Percentiles rank a stretch among this genome's conserved stretches.
Conservation (phyloP, 2,113 vertebrate species). For the Melanerpes formicivorus region DNA sequence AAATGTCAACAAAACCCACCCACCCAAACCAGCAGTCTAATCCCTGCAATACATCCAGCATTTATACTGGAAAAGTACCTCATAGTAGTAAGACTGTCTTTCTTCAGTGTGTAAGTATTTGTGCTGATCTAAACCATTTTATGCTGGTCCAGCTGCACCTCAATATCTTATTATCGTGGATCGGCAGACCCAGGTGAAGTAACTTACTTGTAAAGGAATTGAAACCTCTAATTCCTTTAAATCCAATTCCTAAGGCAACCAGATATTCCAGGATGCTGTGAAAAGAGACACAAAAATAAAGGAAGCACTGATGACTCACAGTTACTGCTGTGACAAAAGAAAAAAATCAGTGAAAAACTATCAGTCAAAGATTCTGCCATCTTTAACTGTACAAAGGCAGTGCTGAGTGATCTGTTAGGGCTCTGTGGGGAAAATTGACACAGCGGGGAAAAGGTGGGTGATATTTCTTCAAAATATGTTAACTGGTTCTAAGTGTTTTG, state of each 20-base stretch:
- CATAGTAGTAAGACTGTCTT: not conserved
- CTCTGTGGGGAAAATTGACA: not conserved
- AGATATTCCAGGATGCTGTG: not conserved
- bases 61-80: not conserved
- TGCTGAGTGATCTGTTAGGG: not conserved
- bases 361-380: not conserved
- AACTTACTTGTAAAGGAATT: not conserved
- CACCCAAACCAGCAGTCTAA: not conserved
- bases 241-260: not conserved
- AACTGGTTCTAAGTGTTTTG: not conserved
- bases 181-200: not conserved
- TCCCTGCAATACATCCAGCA: not conserved
- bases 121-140: not conserved
- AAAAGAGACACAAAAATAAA: not conserved
- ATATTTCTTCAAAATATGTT: not conserved
- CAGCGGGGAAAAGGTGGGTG: not conserved
- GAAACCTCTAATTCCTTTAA: not conserved
- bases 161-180: not conserved
- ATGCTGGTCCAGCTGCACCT: not conserved
- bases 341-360: not conserved
- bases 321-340: not conserved
- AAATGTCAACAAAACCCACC: not conserved
- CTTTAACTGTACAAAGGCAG: not conserved
- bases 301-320: not conserved
- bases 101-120: not conserved